Conservation (phyloP, 2,888 invertebrate species). For the Epirrhoe alternata region DNA sequence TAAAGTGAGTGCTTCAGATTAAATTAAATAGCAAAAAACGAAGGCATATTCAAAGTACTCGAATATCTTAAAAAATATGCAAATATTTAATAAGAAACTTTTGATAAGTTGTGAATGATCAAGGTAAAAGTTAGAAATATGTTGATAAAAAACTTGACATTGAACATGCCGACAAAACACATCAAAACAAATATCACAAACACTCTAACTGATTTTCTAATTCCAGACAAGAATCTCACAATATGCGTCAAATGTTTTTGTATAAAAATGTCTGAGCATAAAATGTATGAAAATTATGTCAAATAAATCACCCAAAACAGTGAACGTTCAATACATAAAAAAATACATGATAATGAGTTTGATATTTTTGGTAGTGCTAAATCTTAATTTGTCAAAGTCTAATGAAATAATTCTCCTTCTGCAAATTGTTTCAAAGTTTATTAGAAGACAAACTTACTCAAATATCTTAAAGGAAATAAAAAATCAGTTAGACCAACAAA, state of each 20-base stretch:
- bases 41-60: slow-evolving; percentile 39
- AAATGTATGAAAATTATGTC: too few species aligned
- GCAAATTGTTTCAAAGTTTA: too few species aligned
- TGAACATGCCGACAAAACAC: slow-evolving; percentile 38
- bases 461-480: neutral
- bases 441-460: too few species aligned
- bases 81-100: neutral
- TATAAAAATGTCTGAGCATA: too few species aligned
- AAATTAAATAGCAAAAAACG: slow-evolving; percentile 42
- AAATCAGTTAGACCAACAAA: slow-evolving; percentile 30
- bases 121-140: slow-evolving; percentile 5
- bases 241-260: too few species aligned
- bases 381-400: too few species aligned
- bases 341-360: too few species aligned
- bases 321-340: too few species aligned
- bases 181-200: slow-evolving; percentile 34
- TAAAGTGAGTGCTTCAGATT: slow-evolving; percentile 38
- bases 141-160: slow-evolving; percentile 15
- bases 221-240: too few species aligned
- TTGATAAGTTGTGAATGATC: neutral
- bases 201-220: slow-evolving; percentile 21
- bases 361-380: too few species aligned
- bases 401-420: too few species aligned
- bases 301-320: too few species aligned
- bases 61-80: neutral